Evolutionary conservation across 2,888 invertebrate species (phyloP).

Genomic region (Hyposoter didymator): DNA sequence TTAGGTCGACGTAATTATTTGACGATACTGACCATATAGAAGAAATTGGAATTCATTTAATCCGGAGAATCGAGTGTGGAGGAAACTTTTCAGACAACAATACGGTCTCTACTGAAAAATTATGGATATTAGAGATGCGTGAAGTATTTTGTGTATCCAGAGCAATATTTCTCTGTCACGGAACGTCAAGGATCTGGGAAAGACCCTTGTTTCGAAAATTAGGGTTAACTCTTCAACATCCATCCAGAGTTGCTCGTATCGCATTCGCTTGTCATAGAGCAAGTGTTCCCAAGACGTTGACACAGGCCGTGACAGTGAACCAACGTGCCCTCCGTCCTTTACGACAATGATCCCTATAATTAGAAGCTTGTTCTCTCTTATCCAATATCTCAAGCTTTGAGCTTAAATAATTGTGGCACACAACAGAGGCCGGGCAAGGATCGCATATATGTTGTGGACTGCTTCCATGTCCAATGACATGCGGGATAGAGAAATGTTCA

Average conservation of each 20-base stretch:
- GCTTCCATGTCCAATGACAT: not conserved
- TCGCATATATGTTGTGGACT: not conserved
- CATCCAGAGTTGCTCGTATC: slow-evolving; percentile 20
- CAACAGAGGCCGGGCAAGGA: not conserved
- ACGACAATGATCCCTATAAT: slow-evolving; percentile 50
- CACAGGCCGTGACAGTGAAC: slow-evolving; percentile 19
- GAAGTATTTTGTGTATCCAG: not conserved
- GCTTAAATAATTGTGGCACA: slow-evolving; percentile 34
- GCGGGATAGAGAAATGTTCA: not conserved
- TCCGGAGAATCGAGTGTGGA: too few species aligned
- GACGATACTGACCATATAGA: too few species aligned
- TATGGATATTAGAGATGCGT: not conserved
- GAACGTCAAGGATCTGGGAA: not conserved
- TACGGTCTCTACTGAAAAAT: not conserved
- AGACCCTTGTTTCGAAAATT: slow-evolving; percentile 1
- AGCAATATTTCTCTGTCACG: slow-evolving; percentile 1
- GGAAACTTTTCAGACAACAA: too few species aligned
- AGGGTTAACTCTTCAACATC: not conserved
- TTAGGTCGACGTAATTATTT: too few species aligned
- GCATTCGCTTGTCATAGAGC: not conserved
- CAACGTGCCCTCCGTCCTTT: slow-evolving; percentile 17
- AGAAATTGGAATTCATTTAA: too few species aligned
- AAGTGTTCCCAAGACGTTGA: not conserved
- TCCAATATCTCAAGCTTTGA: slow-evolving; percentile 30
- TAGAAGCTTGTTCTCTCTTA: slow-evolving; percentile 44